phyloP scores from a whole-genome alignment of 1,140 invertebrate species.

The Papilio aristodemus region DNA sequence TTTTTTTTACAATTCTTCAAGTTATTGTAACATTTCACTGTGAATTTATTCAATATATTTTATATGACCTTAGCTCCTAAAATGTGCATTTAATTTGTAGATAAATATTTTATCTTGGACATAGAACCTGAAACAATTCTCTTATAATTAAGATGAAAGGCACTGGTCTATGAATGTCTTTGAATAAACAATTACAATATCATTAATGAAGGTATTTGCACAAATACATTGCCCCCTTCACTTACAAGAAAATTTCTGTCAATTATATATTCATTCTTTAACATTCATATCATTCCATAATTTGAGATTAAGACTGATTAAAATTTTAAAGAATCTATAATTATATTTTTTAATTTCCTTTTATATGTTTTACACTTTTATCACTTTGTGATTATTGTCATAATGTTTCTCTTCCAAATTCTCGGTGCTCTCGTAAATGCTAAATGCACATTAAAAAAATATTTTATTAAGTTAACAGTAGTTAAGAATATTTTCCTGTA shows the following conservation, averaged over 20 bases:
- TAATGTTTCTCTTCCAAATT: neutral
- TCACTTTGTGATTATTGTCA: neutral
- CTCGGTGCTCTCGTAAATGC: neutral
- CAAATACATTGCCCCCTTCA: no score
- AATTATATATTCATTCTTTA: neutral
- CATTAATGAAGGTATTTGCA: no score
- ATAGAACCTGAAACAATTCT: neutral
- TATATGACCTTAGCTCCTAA: neutral
- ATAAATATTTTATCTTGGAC: neutral
- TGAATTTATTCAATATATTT: slow-evolving; percentile 22
- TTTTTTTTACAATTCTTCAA: neutral
- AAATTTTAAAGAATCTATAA: neutral
- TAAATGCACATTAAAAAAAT: slow-evolving; percentile 1
- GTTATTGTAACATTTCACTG: no score
- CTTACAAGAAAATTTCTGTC: neutral
- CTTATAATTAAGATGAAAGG: neutral
- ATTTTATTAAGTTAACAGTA: no score
- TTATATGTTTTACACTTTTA: neutral
- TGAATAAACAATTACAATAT: no score
- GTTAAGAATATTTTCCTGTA: no score
- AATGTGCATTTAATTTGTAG: neutral
- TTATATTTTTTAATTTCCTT: neutral
- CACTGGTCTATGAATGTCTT: no score
- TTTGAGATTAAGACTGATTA: slow-evolving; percentile 13
- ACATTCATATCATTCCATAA: neutral